phyloP scores from a whole-genome alignment of 2,888 invertebrate genomes.

The Dryocosmus kuriphilus region DNA sequence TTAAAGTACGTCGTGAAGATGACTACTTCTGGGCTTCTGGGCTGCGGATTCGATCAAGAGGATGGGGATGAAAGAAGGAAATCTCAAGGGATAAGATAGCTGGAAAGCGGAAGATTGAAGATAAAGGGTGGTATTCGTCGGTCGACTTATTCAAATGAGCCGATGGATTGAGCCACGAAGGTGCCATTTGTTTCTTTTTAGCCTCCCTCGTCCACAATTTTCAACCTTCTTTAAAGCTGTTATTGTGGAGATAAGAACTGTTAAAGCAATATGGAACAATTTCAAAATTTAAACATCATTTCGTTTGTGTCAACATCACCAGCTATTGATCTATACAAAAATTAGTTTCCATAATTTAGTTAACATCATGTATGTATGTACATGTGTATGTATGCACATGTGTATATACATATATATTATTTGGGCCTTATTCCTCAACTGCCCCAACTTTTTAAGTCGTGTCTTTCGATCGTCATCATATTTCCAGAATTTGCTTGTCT shows the following conservation, averaged over 20 bases:
- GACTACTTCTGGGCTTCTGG: slow-evolving; percentile 17
- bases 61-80: slow-evolving; percentile 18
- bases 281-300: too few relatives aligned
- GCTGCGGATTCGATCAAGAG: slow-evolving; percentile 5
- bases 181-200: slow-evolving; percentile 69
- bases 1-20: slow-evolving; percentile 35
- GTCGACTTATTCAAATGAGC: slow-evolving; percentile 72
- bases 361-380: too few relatives aligned
- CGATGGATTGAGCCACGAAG: slow-evolving; percentile 70
- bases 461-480: too few relatives aligned
- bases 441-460: too few relatives aligned
- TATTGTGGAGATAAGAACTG: neutral
- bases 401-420: too few relatives aligned
- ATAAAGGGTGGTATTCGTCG: slow-evolving; percentile 45
- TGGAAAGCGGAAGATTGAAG: slow-evolving; percentile 25
- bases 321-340: too few relatives aligned
- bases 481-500: too few relatives aligned
- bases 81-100: slow-evolving; percentile 30
- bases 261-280: too few relatives aligned
- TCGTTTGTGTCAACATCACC: too few relatives aligned
- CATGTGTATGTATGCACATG: too few relatives aligned
- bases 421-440: too few relatives aligned
- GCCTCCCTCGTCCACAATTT: slow-evolving; percentile 36
- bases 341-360: too few relatives aligned
- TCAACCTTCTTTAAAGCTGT: neutral